Evolutionary conservation across 2,113 vertebrate species (phyloP), one percentile per base, ranked within the genome.

Genomic region (Motacilla tschutschensis): DNA sequence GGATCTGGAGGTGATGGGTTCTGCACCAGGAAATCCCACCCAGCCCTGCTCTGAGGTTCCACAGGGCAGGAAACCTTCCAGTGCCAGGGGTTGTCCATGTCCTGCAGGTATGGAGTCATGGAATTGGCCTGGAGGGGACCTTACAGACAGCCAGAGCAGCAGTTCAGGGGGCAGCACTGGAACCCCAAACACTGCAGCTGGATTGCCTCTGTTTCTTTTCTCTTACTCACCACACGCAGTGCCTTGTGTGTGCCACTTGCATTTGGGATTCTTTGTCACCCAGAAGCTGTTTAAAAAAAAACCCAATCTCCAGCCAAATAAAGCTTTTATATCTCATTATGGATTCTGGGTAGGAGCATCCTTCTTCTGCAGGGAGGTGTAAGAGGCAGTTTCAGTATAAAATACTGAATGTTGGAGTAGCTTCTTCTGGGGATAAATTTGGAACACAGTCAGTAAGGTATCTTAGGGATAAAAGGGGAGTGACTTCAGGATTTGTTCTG

Each of bases 401-500:
- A 53, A 66, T 73, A 41, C 19, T 81, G 85, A 58, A 51, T 48
- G 33, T 43, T 67, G 73, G 73, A 86, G 54, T 71, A 48, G 63
- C 58, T 72, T 55, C 54, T 72, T 62, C 40, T 50, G 48, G 63
- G 74, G 83, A 40, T 87, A 63, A 84, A 44, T 18, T n/a, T 40
- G 65, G 64, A 87, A 11, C 38, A 25, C 9, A 8, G n/a, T 86
- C 55, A 83, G 63, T 33, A 25, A 67, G 55, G 50, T 58, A 33
- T 63, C 81, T 38, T 47, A 29, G 81, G 74, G 78, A 48, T 72
- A 62, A 40, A 83, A 79, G 48, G 58, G 72, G 62, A 85, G 63
- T 43, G 62, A 55, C 67, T 91, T 57, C 0, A 70, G 62, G 66
- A 8, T 85, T 74, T 81, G 57, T 82, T 79, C 22, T 48, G 72